Percentiles rank a stretch among this genome's conserved stretches.
phyloP scores from a whole-genome alignment of 2,888 invertebrate species.

The Cephonodes hylas region DNA sequence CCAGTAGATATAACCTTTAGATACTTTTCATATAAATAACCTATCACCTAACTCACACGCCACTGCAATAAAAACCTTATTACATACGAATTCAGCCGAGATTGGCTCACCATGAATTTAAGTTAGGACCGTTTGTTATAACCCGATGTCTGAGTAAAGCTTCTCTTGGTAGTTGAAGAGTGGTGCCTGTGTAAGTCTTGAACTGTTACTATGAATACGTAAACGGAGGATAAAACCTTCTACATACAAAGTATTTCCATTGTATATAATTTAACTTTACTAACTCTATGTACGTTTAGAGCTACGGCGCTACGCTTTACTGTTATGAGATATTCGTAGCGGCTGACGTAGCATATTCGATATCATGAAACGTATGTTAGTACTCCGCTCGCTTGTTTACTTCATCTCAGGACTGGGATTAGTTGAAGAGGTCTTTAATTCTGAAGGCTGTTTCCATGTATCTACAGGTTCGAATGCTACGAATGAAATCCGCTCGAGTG shows the following conservation, averaged over 20 bases:
- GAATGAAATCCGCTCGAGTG: background rate
- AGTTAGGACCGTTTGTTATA: conserved; percentile 22
- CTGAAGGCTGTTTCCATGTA: background rate
- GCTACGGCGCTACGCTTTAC: conserved; percentile 27
- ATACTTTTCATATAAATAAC: conserved; percentile 14
- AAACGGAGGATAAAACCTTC: conserved; percentile 56
- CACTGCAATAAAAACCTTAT: conserved; percentile 24
- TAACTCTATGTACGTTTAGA: conserved; percentile 22
- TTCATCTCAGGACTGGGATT: background rate
- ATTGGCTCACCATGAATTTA: conserved; percentile 6
- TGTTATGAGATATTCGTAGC: conserved; percentile 22
- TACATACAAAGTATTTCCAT: conserved; percentile 41
- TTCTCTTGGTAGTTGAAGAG: conserved; percentile 63
- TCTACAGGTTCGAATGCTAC: background rate
- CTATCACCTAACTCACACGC: conserved; percentile 7
- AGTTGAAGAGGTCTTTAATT: background rate
- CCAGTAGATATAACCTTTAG: conserved; percentile 49
- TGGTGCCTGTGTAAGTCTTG: conserved; percentile 60
- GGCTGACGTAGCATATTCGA: background rate
- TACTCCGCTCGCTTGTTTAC: background rate
- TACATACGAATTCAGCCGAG: conserved; percentile 5
- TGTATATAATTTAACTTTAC: conserved; percentile 24
- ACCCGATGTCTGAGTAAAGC: conserved; percentile 50
- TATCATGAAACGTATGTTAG: background rate
- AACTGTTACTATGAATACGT: conserved; percentile 66